A percentile compares a stretch with the other conserved stretches of the same genome.
These are phyloP conservation scores for Aphelenchoides bicaudatus DNA, from an alignment of 2,888 invertebrate genomes.

Conservation along the genomic window DNA sequence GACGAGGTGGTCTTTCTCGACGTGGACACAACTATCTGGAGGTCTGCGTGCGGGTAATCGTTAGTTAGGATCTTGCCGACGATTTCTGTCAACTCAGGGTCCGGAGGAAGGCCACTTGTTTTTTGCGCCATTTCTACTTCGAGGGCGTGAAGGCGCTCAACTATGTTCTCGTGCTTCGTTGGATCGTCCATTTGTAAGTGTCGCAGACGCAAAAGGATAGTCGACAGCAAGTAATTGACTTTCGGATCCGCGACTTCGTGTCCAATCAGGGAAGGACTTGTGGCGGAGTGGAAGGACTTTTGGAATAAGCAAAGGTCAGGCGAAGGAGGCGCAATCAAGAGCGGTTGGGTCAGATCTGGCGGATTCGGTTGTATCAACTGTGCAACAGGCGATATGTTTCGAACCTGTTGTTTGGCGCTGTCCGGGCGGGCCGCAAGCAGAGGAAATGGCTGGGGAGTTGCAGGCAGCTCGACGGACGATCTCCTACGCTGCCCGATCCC, in stretches of 20 bases:
- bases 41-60: slow-evolving; percentile 48
- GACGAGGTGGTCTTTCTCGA: slow-evolving; percentile 57
- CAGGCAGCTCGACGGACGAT: slow-evolving; percentile 14
- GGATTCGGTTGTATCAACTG: neutral
- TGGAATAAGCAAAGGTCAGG: too few species aligned
- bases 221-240: neutral
- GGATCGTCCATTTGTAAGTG: slow-evolving; percentile 18
- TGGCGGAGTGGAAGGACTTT: too few species aligned
- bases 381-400: neutral
- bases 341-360: too few species aligned
- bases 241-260: neutral
- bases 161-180: slow-evolving; percentile 34
- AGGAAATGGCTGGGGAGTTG: slow-evolving; percentile 3
- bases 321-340: neutral
- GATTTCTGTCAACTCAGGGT: slow-evolving; percentile 50
- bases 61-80: slow-evolving; percentile 51
- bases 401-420: neutral
- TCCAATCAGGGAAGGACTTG: too few species aligned
- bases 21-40: slow-evolving; percentile 57
- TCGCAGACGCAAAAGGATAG: slow-evolving; percentile 6
- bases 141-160: slow-evolving; percentile 50
- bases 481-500: neutral
- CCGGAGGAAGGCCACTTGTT: slow-evolving; percentile 50
- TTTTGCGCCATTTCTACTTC: slow-evolving; percentile 46
- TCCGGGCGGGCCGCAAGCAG: too few species aligned